Base-by-base conservation (phyloP, 35 echinoderm and acorn worm species). In the Heliocidaris tuberculata region DNA sequence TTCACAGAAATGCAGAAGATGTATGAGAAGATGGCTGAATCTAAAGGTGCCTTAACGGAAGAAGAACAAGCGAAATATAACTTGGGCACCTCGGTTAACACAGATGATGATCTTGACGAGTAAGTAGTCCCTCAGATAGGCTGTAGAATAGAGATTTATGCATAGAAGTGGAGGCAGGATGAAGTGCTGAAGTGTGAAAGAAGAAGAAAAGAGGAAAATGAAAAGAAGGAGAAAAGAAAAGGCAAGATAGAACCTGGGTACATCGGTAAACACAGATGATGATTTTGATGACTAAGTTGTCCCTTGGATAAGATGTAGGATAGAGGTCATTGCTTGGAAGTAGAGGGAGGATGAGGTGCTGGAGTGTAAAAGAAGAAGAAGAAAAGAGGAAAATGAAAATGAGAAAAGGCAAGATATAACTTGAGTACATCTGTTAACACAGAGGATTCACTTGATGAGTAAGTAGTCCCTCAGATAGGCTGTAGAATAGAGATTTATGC, bases 61-160 rank as follows among this genome's bases (percentile, higher is more conserved):
- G 98, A 99, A 92, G 96, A 97, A 86, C 88, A 95, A 31, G 97
- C 98, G 85, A 95, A 85, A 13, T 99, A 97, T 86, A 99, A 97
- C 78, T 86, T 97, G 15, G 98, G 95, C 0, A 94, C 85, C 0
- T 90, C 94, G 7, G 94, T 52, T 2, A 86, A 60, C 11, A 93
- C 92, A 32, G 96, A 97, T 71, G 96, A 96, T 31, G 95, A 96
- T 13, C 92, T 95, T 11, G 93, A 95, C 60, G 94, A 94, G 95
- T 94, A 42, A 89, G 87, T 89, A 78, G 65, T n/a, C 65, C 21
- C 27, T 78, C 4, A n/a, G 65, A 78, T 78, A 78, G 65, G 65
- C n/a, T 78, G 65, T 78, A 78, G 65, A 78, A 78, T 71, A 71
- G 17, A 71, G 21, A 70, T 70, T 0, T 24, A 70, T 86, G 47